Base-by-base conservation (phyloP, 2,888 invertebrate genomes). In the Arctia plantaginis region DNA sequence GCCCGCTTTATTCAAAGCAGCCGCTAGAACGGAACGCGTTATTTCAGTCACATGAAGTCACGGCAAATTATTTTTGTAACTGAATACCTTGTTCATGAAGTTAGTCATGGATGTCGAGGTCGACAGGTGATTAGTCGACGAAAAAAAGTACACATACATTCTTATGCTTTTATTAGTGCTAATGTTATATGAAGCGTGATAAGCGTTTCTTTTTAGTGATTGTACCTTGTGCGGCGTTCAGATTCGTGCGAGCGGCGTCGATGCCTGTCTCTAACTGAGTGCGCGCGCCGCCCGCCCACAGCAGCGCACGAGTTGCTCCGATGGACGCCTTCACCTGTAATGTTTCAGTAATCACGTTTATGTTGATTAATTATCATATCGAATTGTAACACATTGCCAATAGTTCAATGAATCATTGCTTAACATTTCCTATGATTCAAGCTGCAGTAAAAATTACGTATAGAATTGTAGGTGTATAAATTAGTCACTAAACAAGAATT, bases 221-320 rank as follows among this genome's bases (percentile, higher is more conserved):
- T 85, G 86, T 95, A 95, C 95, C 95, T 95, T 95, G 92, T 94
- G 94, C 94, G 94, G 95, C 95, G 92, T 87, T 92, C 91, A 89
- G 92, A 87, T 92, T 95, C 95, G 95, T 95, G 95, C 94, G 95
- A 95, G 94, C 94, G 94, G 94, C 93, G 91, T 90, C 92, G 90
- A 84, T 88, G 95, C 95, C 95, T 90, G 91, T 88, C 93, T 94
- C 93, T 94, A 84, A 95, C 95, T 95, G 94, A 93, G 87, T 89
- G 85, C 77, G 85, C 82, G 85, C 84, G 86, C 84, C 86, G 89
- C 88, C 91, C 93, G 94, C 94, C 93, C 93, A 93, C 93, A 88
- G 83, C 74, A 84, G 85, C 85, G 86, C 85, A 76, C 80, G 86
- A 86, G 84, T 81, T 84, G 80, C 75, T 81, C 84, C 85, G 86